Conservation (phyloP, 1,140 invertebrate genomes). For the Brachionus angularis region DNA sequence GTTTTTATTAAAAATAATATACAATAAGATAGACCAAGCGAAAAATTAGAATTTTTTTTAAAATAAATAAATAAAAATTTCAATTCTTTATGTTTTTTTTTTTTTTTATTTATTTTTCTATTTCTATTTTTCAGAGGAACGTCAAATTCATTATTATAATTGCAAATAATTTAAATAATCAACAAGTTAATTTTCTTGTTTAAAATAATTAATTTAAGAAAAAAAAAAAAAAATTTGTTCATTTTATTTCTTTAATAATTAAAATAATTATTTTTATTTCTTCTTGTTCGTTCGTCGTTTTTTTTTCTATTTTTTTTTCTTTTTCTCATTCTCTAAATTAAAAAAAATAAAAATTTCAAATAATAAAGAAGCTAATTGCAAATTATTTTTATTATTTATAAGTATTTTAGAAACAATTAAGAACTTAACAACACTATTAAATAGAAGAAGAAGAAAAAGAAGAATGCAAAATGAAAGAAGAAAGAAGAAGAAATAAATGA, state of each 20-base stretch:
- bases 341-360: constrained; percentile 25
- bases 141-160: constrained; percentile 23
- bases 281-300: too few species aligned
- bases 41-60: too few species aligned
- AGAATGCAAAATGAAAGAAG: too few species aligned
- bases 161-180: constrained; percentile 19
- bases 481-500: too few species aligned
- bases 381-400: neutral
- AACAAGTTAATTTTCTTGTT: constrained; percentile 39
- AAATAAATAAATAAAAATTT: too few species aligned
- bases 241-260: constrained; percentile 38
- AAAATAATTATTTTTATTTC: constrained; percentile 42
- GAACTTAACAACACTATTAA: constrained; percentile 36
- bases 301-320: constrained; percentile 15
- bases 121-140: constrained; percentile 33
- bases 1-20: neutral
- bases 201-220: constrained; percentile 29
- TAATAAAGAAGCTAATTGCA: constrained; percentile 19
- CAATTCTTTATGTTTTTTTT: too few species aligned
- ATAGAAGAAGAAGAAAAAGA: too few species aligned
- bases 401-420: constrained; percentile 28
- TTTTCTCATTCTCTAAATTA: constrained; percentile 32
- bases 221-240: too few species aligned
- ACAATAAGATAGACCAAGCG: neutral
- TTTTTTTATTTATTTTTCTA: too few species aligned